Conservation (phyloP, 2,797 vertebrate species). For the Pangasius macronema region DNA sequence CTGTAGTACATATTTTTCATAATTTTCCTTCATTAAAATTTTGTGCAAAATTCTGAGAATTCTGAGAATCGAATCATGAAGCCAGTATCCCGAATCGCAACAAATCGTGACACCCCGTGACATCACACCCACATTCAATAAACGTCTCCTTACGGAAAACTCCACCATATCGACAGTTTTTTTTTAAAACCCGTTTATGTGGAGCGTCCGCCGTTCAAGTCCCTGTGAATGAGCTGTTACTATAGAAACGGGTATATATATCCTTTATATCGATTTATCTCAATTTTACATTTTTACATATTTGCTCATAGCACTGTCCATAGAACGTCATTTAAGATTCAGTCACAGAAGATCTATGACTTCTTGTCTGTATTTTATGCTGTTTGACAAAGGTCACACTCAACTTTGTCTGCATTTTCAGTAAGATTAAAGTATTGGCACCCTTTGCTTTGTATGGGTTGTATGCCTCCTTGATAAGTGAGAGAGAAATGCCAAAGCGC, state of each 20-base stretch:
- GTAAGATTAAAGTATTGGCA: background rate
- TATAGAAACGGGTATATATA: background rate
- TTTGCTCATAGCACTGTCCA: too few species aligned
- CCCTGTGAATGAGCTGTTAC: background rate
- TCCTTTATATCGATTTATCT: too few species aligned
- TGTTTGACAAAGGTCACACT: background rate
- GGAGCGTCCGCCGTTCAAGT: too few species aligned
- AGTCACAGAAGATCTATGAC: background rate
- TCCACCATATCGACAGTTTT: background rate
- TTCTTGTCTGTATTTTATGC: background rate
- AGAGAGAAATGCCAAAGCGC: background rate
- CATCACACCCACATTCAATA: background rate
- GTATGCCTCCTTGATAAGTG: background rate
- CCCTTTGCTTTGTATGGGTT: background rate
- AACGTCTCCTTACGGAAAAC: background rate
- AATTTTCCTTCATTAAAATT: background rate
- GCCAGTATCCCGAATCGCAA: too few species aligned
- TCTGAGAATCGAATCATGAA: background rate
- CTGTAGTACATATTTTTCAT: background rate
- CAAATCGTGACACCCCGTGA: too few species aligned
- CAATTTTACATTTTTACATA: too few species aligned
- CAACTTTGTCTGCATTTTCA: background rate
- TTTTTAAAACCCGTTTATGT: background rate
- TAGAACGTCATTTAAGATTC: too few species aligned
- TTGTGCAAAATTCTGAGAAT: background rate